Base-by-base conservation (phyloP, 1,140 invertebrate species). In the Drosophila suzukii region DNA sequence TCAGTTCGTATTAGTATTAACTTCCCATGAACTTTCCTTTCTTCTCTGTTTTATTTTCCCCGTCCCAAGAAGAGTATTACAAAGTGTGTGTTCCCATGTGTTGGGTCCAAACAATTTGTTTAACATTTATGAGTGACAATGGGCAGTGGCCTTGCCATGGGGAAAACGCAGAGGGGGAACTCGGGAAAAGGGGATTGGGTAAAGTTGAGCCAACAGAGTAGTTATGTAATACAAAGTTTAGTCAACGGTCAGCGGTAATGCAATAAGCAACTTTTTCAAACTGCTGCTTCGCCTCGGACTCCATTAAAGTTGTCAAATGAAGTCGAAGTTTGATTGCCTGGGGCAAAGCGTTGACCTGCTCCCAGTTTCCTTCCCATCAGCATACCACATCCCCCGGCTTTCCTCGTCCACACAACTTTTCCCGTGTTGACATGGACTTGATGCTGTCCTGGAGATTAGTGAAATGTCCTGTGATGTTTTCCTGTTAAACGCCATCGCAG, bases 281-380 rank as follows among this genome's bases (percentile, higher is more conserved):
- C 76, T 88, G 81, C 80, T 78, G 79, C 63, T 43, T 47, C 51
- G 66, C 50, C 66, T 58, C 53, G 57, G 73, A 88, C 83, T 83
- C 63, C 67, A 88, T 88, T 88, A 89, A 88, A 88, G 67, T 88
- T 88, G 76, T 88, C 84, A 89, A 83, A 83, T 88, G 67, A 88
- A 88, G 83, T 88, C 67, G 79, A 88, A 89, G 75, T 88, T 83
- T 80, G 84, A 88, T 88, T 83, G 80, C 72, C 51, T 47, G 51
- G 59, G 63, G 81, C 74, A 61, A 46, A 39, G 38, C 43, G 38
- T 6, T 57, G 71, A 75, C 58, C 79, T 62, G 54, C 49, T 46
- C 34, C 41, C 36, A 53, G 50, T 56, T 58, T 58, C 62, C 57
- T 13, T 58, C 57, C 57, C 10, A 6, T n/a, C 59, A 10, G 6